These are phyloP conservation scores for Potamarius usumacintae DNA, from an alignment of 2,113 vertebrate species.

Conservation along the genomic window DNA sequence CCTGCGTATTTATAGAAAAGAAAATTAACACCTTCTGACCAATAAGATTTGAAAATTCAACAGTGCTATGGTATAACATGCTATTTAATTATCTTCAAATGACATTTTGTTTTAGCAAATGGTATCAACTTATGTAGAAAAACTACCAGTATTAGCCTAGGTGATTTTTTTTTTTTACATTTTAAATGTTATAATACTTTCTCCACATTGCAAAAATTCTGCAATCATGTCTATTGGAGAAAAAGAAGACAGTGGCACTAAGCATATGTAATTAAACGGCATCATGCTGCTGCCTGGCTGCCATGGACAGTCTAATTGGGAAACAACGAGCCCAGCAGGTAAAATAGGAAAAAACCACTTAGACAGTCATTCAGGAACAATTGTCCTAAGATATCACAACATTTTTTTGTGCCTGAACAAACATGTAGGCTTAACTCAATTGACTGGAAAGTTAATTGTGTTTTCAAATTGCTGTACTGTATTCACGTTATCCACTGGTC, in stretches of 20 bases:
- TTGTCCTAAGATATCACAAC: neutral
- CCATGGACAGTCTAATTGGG: neutral
- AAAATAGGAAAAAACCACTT: constrained; percentile 1
- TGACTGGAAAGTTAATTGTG: neutral
- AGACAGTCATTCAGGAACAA: neutral
- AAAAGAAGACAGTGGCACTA: neutral
- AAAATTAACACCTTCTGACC: neutral
- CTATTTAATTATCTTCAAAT: neutral
- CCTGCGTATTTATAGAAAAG: too few species aligned
- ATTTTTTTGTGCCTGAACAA: neutral
- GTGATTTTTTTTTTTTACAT: neutral
- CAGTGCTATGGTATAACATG: neutral
- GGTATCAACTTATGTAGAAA: neutral
- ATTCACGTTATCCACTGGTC: neutral
- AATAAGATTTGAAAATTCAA: neutral
- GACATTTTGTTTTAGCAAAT: neutral
- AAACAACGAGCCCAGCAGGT: neutral
- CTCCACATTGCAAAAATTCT: neutral
- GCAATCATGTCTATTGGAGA: neutral
- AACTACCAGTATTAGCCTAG: neutral
- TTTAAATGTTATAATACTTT: neutral
- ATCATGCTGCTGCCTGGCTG: neutral
- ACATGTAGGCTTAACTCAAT: neutral
- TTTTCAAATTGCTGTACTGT: neutral
- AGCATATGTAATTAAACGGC: neutral